Percentiles rank a stretch among this genome's conserved stretches.
phyloP scores from a whole-genome alignment of 2,113 vertebrate species.

The Trachemys scripta region DNA sequence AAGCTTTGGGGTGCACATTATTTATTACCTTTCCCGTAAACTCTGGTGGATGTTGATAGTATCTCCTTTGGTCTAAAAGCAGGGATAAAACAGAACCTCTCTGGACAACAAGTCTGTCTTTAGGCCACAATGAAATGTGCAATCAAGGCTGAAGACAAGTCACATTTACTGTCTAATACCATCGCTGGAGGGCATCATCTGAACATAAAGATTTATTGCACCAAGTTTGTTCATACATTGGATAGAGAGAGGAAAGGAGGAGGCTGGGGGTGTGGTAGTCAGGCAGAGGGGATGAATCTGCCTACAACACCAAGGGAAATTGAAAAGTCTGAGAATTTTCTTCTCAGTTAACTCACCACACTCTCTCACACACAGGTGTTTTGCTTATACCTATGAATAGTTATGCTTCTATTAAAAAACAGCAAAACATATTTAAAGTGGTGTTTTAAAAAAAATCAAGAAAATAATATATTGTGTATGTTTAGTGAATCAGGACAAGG shows the following conservation, averaged over 20 bases:
- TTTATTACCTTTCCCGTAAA: neutral
- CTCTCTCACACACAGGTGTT: neutral
- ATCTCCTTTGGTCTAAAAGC: constrained; percentile 13
- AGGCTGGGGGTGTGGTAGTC: neutral
- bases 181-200: neutral
- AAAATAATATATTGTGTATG: too few relatives aligned
- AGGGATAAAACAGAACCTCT: neutral
- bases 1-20: neutral
- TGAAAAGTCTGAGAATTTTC: neutral
- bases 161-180: neutral
- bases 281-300: neutral
- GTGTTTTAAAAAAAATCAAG: too few relatives aligned
- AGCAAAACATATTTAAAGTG: neutral
- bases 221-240: neutral
- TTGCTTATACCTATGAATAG: neutral
- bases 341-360: neutral
- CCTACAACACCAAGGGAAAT: neutral
- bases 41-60: neutral
- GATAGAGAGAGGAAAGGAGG: accelerated
- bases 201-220: neutral
- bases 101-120: constrained; percentile 16
- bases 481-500: too few relatives aligned
- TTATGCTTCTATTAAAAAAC: neutral
- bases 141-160: neutral
- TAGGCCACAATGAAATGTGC: neutral